These are phyloP conservation scores for Thalassaphorura encarpata DNA, from an alignment of 1,140 invertebrate species.

Conservation along the genomic window DNA sequence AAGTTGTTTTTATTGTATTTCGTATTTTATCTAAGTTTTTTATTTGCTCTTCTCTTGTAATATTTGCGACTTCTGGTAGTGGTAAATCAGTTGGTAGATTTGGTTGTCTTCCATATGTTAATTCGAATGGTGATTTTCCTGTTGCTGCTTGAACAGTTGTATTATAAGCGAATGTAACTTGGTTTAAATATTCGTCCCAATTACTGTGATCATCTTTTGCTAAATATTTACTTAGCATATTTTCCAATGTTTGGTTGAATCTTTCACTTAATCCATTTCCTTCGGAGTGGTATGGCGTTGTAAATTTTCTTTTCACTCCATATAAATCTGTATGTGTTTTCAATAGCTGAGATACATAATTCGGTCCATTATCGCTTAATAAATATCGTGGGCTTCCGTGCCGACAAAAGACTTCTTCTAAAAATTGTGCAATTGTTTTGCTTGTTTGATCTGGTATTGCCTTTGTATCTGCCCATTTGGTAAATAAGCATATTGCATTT, in stretches of 20 bases:
- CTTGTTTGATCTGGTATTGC: neutral
- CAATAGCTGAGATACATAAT: conserved; percentile 1
- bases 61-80: neutral
- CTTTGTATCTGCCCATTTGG: conserved; percentile 1
- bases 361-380: neutral
- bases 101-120: neutral
- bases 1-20: neutral
- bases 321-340: neutral
- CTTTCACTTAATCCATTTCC: conserved; percentile 1
- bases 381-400: neutral
- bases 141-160: neutral
- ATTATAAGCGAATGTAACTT: conserved; percentile 6
- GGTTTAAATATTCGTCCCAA: neutral
- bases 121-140: neutral
- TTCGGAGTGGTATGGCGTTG: neutral
- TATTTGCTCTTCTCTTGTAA: neutral
- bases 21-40: neutral
- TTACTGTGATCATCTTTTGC: neutral
- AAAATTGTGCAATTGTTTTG: conserved; percentile 2
- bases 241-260: neutral
- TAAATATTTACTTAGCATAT: conserved; percentile 3
- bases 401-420: neutral
- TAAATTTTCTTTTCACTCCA: neutral
- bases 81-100: neutral
- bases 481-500: neutral